phyloP scores from a whole-genome alignment of 2,113 vertebrate species.

The Ptychochromis oligacanthus region DNA sequence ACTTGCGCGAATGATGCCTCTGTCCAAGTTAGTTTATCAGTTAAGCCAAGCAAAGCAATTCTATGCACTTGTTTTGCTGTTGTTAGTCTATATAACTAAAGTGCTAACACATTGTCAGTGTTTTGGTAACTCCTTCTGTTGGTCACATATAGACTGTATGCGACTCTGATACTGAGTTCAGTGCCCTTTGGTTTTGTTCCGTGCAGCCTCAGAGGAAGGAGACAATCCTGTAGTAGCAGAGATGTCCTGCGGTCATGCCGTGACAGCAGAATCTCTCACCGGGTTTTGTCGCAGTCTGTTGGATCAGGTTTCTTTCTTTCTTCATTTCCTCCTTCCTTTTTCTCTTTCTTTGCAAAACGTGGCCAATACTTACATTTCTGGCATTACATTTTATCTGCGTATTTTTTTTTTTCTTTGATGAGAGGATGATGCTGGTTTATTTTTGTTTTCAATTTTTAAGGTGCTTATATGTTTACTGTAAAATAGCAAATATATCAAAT shows the following conservation, averaged over 20 bases:
- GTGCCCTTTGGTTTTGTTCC: background rate
- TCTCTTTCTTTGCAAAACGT: background rate
- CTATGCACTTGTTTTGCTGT: accelerated
- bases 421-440: too few species aligned
- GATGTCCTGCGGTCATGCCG: conserved; percentile 81
- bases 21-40: accelerated
- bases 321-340: background rate
- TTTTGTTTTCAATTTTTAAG: too few species aligned
- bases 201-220: conserved; percentile 70
- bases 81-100: background rate
- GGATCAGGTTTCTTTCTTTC: conserved; percentile 61
- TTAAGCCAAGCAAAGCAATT: background rate
- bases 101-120: accelerated
- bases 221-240: conserved; percentile 60
- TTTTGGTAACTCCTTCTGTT: accelerated
- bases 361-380: accelerated
- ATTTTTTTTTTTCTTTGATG: too few species aligned
- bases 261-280: conserved; percentile 77
- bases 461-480: background rate
- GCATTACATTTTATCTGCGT: too few species aligned
- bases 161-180: background rate
- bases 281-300: conserved; percentile 77
- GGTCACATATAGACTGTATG: background rate
- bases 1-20: background rate
- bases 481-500: accelerated